Conservation (phyloP, 2,113 vertebrate genomes). For the Triplophysa dalaica region DNA sequence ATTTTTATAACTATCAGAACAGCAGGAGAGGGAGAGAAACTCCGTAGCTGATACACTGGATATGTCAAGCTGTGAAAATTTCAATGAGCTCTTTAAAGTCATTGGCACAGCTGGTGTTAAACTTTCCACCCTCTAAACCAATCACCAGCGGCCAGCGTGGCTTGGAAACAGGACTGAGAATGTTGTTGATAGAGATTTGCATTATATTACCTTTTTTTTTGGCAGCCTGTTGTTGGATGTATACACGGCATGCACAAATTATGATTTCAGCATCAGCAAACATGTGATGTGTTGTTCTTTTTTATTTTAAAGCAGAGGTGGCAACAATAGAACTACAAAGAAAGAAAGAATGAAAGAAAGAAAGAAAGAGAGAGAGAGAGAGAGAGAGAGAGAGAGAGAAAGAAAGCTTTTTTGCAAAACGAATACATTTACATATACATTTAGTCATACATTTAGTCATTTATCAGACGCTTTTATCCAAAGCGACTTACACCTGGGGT, state of each 20-base stretch:
- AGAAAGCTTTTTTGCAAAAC: no score
- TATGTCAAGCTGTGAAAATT: conserved; percentile 6
- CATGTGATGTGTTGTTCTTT: background rate
- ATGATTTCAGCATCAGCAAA: background rate
- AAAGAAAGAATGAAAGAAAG: background rate
- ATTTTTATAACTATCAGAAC: conserved; percentile 12
- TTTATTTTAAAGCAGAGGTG: background rate
- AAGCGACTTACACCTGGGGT: no score
- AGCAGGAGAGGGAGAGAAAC: conserved; percentile 1
- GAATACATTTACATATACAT: no score
- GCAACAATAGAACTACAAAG: background rate
- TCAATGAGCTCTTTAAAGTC: conserved; percentile 24
- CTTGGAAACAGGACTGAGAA: background rate
- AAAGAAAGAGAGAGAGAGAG: background rate
- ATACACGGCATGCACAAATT: background rate
- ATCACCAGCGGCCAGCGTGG: background rate
- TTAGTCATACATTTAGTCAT: no score
- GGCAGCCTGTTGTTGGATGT: background rate
- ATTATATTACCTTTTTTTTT: background rate
- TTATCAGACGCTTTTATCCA: no score
- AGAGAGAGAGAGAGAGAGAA: no score
- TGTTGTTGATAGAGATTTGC: background rate
- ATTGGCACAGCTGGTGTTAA: conserved; percentile 5
- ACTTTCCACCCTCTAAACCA: background rate
- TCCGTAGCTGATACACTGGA: background rate